Evolutionary conservation across 2,113 vertebrate species (phyloP).

Genomic region (Rutilus rutilus): DNA sequence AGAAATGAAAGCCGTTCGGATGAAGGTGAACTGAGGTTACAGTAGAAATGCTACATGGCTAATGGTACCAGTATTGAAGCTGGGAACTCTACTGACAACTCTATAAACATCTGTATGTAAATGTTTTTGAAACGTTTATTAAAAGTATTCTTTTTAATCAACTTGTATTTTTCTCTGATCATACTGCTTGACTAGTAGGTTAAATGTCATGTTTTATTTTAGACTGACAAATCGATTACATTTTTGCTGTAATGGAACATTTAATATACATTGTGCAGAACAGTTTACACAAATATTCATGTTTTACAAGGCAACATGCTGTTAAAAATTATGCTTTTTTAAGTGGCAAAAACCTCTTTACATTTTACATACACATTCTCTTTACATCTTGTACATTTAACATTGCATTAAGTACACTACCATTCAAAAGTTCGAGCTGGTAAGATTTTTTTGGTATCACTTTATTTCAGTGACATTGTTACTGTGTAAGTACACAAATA

Average conservation of each 20-base stretch:
- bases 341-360: not conserved
- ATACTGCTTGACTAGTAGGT: not conserved
- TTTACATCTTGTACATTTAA: not conserved
- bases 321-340: conserved; percentile 9
- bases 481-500: too few relatives aligned
- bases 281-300: conserved; percentile 16
- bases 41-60: not conserved
- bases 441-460: not conserved
- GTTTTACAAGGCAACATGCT: conserved; percentile 41
- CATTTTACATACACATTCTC: not conserved
- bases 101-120: not conserved
- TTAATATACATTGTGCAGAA: conserved; percentile 18
- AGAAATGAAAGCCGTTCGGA: conserved; percentile 73
- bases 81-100: not conserved
- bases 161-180: not conserved
- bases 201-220: not conserved
- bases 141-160: not conserved
- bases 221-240: not conserved
- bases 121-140: conserved; percentile 2
- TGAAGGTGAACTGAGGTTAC: not conserved
- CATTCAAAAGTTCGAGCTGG: not conserved
- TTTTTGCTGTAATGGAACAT: not conserved
- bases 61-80: not conserved
- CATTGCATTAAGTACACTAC: not conserved
- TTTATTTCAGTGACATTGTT: too few relatives aligned